Evolutionary conservation across 2,797 vertebrate genomes (phyloP).

Genomic region (Eospalax fontanierii): DNA sequence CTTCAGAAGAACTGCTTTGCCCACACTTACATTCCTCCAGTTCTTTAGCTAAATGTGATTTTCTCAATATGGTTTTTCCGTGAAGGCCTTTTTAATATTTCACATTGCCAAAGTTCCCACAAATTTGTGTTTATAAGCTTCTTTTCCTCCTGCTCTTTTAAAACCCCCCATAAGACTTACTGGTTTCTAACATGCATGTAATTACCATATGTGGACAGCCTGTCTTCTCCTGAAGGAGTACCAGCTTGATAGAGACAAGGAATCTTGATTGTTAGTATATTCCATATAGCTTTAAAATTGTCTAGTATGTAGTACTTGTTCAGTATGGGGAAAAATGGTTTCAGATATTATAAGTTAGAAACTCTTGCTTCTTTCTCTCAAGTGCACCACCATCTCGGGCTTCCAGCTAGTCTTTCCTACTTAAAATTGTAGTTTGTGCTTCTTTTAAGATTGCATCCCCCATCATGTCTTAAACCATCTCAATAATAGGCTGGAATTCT

Average conservation of each 20-base stretch:
- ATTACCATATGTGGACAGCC: neutral
- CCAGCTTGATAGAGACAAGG: neutral
- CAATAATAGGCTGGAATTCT: constrained; percentile 58
- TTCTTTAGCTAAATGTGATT: neutral
- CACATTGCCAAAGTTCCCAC: neutral
- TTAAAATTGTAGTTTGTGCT: constrained; percentile 10
- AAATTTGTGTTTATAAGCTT: neutral
- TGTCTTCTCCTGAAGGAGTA: neutral
- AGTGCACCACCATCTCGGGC: neutral
- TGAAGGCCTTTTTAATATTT: neutral
- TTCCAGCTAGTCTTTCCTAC: neutral
- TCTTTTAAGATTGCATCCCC: constrained; percentile 73
- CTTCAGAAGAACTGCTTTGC: neutral
- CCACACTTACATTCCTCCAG: neutral
- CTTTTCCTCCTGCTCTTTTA: neutral
- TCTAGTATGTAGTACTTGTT: neutral
- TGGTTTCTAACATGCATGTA: neutral
- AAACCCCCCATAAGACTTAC: neutral
- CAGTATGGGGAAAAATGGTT: neutral
- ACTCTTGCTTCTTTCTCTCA: neutral
- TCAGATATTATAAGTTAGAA: neutral
- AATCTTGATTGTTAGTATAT: neutral
- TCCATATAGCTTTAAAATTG: neutral
- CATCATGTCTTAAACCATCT: constrained; percentile 41
- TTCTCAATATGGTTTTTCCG: neutral